A percentile compares a stretch with the other conserved stretches of the same genome.
These are phyloP conservation scores for Torymus auratus DNA, from an alignment of 2,888 invertebrate genomes.

Conservation along the genomic window DNA sequence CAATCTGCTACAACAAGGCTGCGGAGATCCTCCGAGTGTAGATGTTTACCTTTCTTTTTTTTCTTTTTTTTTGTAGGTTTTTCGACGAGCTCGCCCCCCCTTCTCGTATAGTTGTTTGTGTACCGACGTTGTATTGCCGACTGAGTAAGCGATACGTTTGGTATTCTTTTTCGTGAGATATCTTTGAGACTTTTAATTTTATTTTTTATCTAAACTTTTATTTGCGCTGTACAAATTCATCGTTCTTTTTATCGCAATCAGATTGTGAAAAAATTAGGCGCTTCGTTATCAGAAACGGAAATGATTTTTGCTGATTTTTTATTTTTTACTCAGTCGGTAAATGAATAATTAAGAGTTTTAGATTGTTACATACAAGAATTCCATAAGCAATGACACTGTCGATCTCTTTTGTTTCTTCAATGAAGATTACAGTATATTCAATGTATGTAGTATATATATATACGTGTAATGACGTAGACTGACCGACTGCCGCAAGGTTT, in stretches of 20 bases:
- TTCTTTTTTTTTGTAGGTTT: background rate
- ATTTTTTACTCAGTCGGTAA: constrained; percentile 39
- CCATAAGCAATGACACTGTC: constrained; percentile 28
- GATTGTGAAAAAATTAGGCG: background rate
- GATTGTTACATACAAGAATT: constrained; percentile 17
- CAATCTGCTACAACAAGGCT: constrained; percentile 98
- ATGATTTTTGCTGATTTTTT: constrained; percentile 19
- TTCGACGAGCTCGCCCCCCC: background rate
- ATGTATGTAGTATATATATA: constrained; percentile 25
- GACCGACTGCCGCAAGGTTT: constrained; percentile 28
- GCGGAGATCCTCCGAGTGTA: constrained; percentile 98
- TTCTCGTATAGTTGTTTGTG: too few species aligned
- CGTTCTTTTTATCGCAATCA: background rate
- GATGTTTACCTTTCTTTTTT: constrained; percentile 64
- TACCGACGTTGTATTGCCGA: constrained; percentile 20
- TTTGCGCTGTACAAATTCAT: too few species aligned
- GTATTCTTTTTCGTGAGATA: background rate
- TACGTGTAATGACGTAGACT: constrained; percentile 35
- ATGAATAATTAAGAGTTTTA: background rate
- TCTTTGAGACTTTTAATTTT: too few species aligned
- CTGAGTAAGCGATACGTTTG: constrained; percentile 29
- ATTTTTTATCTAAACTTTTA: too few species aligned
- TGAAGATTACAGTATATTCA: constrained; percentile 32
- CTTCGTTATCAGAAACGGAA: background rate
- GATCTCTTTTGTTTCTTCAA: constrained; percentile 41